Evolutionary conservation across 2,797 vertebrate species (phyloP), one percentile per base, ranked within the genome.

Genomic region (Cephalopachus bancanus): DNA sequence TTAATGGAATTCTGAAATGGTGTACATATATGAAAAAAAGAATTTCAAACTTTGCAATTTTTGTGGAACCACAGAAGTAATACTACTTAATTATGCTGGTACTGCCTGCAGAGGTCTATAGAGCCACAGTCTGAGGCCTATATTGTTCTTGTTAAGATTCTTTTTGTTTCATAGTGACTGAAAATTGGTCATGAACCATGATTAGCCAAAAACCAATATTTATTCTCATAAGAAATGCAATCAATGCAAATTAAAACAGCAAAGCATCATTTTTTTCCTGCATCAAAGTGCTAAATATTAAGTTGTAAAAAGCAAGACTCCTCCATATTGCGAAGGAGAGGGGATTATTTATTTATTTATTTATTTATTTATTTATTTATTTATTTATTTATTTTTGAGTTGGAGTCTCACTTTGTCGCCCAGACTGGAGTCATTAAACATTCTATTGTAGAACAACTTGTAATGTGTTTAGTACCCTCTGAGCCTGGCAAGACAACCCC

Each of bases 201-300:
- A 95, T 59, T 83, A 79, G 22, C 51, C 24, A 91, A 69, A 60
- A 84, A 79, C 22, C 81, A 92, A 59, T 44, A 1, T 71, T 85
- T 26, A 81, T 2, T 60, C 44, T 83, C 65, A 64, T 20, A 81
- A 92, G 71, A 95, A 95, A 88, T 49, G 74, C 91, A 93, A 91
- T 49, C 65, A 72, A 91, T 80, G 10, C 28, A 83, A 60, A 71
- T 90, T 78, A 53, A 83, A 95, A 89, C 2, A 62, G 17, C 1
- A 62, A 89, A 86, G 55, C 85, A 26, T 24, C 28, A 59, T 69
- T 87, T 44, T 93, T 93, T 95, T 64, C 72, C 55, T 95, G 85
- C 78, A 91, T 89, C 20, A 67, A 79, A 79, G 60, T 91, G n/a
- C 24, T 8, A 94, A 95, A 65, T 95, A 33, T 71, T 60, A 92